phyloP scores from a whole-genome alignment of 2,797 vertebrate genomes.

The Gobionotothen gibberifrons region DNA sequence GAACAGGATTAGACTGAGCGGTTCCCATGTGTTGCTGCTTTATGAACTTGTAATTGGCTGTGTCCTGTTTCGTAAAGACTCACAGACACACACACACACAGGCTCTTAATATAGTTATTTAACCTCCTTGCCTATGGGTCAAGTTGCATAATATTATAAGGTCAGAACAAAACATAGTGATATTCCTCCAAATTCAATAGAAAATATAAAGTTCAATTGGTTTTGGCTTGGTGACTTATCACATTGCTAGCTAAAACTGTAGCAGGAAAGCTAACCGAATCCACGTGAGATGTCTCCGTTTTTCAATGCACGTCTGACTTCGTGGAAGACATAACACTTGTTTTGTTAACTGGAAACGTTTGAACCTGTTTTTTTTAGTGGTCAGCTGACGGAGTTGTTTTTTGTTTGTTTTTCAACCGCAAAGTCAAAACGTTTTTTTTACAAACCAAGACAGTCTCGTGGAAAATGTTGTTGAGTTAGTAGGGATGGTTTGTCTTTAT shows the following conservation, averaged over 20 bases:
- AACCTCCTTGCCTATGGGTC: slow-evolving; percentile 19
- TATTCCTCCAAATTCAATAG: neutral
- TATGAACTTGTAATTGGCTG: slow-evolving; percentile 75
- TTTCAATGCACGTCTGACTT: neutral
- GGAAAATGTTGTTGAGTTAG: slow-evolving; percentile 23
- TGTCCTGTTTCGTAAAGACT: slow-evolving; percentile 53
- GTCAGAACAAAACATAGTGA: neutral
- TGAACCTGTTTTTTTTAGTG: slow-evolving; percentile 18
- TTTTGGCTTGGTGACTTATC: neutral
- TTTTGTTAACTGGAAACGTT: slow-evolving; percentile 33
- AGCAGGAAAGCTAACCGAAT: neutral
- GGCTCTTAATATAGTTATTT: neutral
- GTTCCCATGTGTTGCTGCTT: slow-evolving; percentile 45
- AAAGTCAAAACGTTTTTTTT: slow-evolving; percentile 19
- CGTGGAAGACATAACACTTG: neutral
- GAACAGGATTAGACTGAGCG: slow-evolving; percentile 55
- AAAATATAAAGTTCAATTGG: neutral
- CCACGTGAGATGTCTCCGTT: neutral
- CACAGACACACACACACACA: slow-evolving; percentile 2
- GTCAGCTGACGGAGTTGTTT: neutral
- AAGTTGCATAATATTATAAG: slow-evolving; percentile 19
- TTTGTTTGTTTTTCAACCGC: slow-evolving; percentile 21
- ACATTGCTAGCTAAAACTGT: neutral
- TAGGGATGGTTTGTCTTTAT: slow-evolving; percentile 14
- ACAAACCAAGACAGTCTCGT: slow-evolving; percentile 12